phyloP scores from a whole-genome alignment of 2,113 vertebrate species.

The Hippocampus zosterae region DNA sequence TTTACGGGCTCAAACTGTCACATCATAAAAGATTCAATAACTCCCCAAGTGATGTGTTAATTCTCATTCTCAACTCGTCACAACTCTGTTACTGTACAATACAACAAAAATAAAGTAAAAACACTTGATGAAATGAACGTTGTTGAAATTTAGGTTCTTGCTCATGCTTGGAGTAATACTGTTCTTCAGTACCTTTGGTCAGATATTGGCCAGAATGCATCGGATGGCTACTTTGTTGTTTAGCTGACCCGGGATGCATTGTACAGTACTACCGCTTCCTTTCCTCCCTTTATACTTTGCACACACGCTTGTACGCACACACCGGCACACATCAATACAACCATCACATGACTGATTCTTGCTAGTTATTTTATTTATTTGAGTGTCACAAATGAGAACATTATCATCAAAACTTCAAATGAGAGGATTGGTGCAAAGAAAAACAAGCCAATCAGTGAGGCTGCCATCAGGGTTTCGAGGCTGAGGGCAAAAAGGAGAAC shows the following conservation, averaged over 20 bases:
- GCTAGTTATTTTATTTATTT: not conserved
- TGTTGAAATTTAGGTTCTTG: no score
- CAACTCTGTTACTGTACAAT: not conserved
- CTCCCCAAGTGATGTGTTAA: not conserved
- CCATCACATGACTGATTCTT: not conserved
- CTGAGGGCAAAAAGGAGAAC: constrained; percentile 41
- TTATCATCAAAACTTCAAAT: constrained; percentile 39
- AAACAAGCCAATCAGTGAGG: constrained; percentile 66
- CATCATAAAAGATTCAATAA: not conserved
- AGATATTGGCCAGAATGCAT: no score
- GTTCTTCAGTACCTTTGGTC: no score
- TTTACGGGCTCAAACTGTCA: no score
- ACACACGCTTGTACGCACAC: not conserved
- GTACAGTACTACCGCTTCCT: no score
- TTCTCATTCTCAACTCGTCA: not conserved
- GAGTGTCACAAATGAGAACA: not conserved
- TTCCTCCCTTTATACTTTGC: not conserved
- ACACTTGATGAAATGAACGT: no score
- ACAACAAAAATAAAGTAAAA: no score
- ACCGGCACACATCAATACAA: not conserved
- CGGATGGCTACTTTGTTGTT: no score
- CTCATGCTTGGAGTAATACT: no score
- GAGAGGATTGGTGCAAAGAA: constrained; percentile 52
- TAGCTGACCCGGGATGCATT: no score
- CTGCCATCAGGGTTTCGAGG: constrained; percentile 27